Percentiles rank a stretch among this genome's conserved stretches.
Conservation (phyloP, 2,888 invertebrate species). For the Chaetogeoica ovagalla region DNA sequence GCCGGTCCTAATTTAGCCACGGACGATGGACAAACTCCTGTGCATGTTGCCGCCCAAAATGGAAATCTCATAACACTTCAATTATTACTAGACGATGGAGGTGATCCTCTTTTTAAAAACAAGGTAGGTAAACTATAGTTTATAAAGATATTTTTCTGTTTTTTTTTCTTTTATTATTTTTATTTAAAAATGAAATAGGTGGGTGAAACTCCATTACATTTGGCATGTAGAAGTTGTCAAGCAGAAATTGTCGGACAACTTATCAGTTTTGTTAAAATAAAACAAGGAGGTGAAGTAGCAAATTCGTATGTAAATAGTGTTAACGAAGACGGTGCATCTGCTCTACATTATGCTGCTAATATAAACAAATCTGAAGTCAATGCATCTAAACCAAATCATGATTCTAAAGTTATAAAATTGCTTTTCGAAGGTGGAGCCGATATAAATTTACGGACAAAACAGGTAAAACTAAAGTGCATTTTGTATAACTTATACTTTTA, state of each 20-base stretch:
- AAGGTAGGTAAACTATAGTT: constrained; percentile 66
- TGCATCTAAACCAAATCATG: constrained; percentile 65
- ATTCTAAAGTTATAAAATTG: constrained; percentile 80
- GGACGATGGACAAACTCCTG: constrained; percentile 94
- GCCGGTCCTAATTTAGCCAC: constrained; percentile 94
- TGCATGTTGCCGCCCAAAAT: constrained; percentile 91
- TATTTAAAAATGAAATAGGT: constrained; percentile 63
- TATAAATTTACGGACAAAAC: constrained; percentile 78
- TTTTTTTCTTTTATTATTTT: constrained; percentile 5
- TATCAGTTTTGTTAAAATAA: constrained; percentile 78
- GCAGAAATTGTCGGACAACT: constrained; percentile 85
- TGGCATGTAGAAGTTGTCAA: constrained; percentile 84
- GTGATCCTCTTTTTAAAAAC: constrained; percentile 88
- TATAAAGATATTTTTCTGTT: background rate
- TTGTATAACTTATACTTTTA: background rate
- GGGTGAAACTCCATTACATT: constrained; percentile 93
- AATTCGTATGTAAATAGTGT: constrained; percentile 84
- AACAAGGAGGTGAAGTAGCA: constrained; percentile 75
- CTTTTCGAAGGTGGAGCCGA: constrained; percentile 91
- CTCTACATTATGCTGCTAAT: constrained; percentile 92
- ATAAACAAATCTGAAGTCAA: constrained; percentile 79
- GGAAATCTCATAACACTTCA: constrained; percentile 86
- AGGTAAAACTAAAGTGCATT: constrained; percentile 58
- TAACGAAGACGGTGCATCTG: constrained; percentile 90
- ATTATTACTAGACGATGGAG: constrained; percentile 88